Evolutionary conservation across 2,797 vertebrate genomes (phyloP).

Genomic region (Cyprinella venusta): DNA sequence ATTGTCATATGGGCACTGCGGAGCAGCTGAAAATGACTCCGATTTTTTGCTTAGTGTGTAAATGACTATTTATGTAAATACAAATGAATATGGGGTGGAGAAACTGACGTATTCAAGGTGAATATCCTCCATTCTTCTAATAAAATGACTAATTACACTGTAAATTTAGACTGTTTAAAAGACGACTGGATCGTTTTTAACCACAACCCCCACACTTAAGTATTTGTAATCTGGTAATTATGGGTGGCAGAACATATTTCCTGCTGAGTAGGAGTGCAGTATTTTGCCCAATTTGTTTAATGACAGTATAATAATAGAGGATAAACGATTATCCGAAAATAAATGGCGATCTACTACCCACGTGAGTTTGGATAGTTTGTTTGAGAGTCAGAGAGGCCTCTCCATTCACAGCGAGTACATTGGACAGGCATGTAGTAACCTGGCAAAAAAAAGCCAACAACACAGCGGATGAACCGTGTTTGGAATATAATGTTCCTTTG

Average conservation of each 20-base stretch:
- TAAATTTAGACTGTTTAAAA: slow-evolving; percentile 30
- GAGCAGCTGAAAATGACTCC: background rate
- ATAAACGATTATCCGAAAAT: slow-evolving; percentile 29
- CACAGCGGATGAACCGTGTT: slow-evolving; percentile 11
- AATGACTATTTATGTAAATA: slow-evolving; percentile 18
- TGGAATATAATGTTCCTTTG: slow-evolving; percentile 34
- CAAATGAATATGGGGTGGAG: background rate
- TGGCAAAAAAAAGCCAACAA: slow-evolving; percentile 37
- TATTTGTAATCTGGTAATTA: slow-evolving; percentile 51
- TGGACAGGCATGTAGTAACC: slow-evolving; percentile 20
- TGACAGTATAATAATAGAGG: slow-evolving; percentile 43
- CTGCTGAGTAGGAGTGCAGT: slow-evolving; percentile 43
- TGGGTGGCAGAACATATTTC: slow-evolving; percentile 25
- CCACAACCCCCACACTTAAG: slow-evolving; percentile 12
- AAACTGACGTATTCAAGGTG: background rate
- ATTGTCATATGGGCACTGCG: background rate
- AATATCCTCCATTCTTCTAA: background rate
- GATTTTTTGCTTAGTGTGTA: slow-evolving; percentile 1
- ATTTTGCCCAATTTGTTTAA: slow-evolving; percentile 50
- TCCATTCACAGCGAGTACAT: slow-evolving; percentile 26
- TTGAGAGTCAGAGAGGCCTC: background rate
- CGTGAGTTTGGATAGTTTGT: slow-evolving; percentile 31
- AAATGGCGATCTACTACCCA: slow-evolving; percentile 37
- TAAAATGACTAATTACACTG: slow-evolving; percentile 2
- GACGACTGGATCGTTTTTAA: slow-evolving; percentile 30